phyloP scores from a whole-genome alignment of 2,797 vertebrate genomes.

The Melanotaenia boesemani region DNA sequence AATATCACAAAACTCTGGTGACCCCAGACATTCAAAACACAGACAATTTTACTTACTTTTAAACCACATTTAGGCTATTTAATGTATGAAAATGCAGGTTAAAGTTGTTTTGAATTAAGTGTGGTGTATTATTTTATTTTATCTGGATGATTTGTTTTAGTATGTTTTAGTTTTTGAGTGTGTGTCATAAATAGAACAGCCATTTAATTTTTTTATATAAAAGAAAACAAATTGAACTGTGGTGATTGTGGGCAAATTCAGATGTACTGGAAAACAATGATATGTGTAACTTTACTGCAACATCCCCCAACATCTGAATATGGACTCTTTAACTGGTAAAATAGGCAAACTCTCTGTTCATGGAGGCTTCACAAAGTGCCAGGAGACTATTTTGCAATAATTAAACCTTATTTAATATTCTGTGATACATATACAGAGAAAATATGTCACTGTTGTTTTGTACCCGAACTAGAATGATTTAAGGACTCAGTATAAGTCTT shows the following conservation, averaged over 20 bases:
- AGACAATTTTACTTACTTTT: too few species aligned
- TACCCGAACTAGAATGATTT: background rate
- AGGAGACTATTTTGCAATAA: background rate
- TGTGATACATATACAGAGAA: background rate
- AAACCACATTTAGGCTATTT: too few species aligned
- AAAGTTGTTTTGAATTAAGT: too few species aligned
- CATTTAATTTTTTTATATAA: background rate
- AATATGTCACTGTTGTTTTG: constrained; percentile 2
- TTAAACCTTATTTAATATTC: background rate
- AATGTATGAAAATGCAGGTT: too few species aligned
- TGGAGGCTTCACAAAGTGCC: background rate
- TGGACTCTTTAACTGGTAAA: background rate
- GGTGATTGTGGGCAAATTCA: background rate
- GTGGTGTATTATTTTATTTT: too few species aligned
- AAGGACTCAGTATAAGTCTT: background rate
- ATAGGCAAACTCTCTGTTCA: background rate
- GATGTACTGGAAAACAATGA: background rate
- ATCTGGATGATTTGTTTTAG: too few species aligned
- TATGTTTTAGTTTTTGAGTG: too few species aligned
- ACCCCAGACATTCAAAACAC: too few species aligned
- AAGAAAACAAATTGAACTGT: background rate
- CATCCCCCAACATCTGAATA: background rate
- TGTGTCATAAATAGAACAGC: background rate
- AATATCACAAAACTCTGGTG: too few species aligned
- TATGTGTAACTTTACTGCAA: background rate